Evolutionary conservation across 2,113 vertebrate genomes (phyloP).

Genomic region (Hipposideros armiger): DNA sequence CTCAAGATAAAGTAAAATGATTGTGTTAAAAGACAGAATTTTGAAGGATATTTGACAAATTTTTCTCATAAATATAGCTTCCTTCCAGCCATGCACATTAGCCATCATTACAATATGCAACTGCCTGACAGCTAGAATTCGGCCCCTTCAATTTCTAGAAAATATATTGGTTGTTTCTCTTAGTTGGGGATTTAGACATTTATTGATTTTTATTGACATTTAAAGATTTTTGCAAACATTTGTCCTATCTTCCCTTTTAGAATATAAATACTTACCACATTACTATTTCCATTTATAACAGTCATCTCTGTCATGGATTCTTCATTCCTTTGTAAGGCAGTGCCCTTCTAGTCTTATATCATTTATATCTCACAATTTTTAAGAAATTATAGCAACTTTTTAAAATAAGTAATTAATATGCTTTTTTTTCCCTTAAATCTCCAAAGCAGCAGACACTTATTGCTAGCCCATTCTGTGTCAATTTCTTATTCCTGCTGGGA

Average conservation of each 20-base stretch:
- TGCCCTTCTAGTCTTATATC: not conserved
- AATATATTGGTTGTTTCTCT: not conserved
- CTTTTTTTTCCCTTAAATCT: not conserved
- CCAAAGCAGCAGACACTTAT: not conserved
- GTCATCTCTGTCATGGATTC: not conserved
- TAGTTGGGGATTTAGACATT: not conserved
- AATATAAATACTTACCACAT: not conserved
- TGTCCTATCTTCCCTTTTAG: not conserved
- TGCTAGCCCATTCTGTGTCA: not conserved
- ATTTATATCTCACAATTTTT: not conserved
- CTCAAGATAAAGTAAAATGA: constrained; percentile 33
- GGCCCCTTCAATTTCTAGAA: not conserved
- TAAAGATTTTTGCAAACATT: constrained; percentile 57
- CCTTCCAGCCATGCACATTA: not conserved
- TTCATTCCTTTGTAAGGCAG: not conserved
- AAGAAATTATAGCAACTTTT: constrained; percentile 8
- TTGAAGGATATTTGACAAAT: constrained; percentile 25
- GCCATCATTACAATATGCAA: not conserved
- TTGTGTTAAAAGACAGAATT: not conserved
- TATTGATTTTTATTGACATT: not conserved
- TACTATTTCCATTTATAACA: not conserved
- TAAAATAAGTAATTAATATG: not conserved
- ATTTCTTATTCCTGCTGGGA: not conserved
- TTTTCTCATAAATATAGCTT: not conserved
- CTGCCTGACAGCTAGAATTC: not conserved